Base-by-base conservation (phyloP, 2,113 vertebrate genomes). In the Ictalurus punctatus region DNA sequence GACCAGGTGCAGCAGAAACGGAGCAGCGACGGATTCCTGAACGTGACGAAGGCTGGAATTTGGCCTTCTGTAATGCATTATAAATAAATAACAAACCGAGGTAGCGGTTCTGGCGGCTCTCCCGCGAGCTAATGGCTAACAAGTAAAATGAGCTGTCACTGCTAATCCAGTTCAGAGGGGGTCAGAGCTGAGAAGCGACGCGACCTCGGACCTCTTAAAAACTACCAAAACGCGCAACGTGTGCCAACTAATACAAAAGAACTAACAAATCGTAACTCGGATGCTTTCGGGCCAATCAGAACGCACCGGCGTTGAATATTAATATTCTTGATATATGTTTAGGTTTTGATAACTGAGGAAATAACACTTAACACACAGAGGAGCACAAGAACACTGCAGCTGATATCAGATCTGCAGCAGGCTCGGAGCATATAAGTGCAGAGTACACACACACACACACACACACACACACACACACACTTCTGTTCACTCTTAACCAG, bases 81-180 rank as follows among this genome's bases (percentile, higher is more conserved):
- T 69, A 85, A 85, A 85, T 67, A 85, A 85, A 85, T 69, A 85
- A 85, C 81, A 61, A 83, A 83, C 81, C 81, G 13, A 83, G 81
- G 80, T 83, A 83, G 80, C 56, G 80, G 48, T 56, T 71, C 84
- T 85, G 84, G 65, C 65, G 44, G 84, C 48, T 56, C 67, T 84
- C 83, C 83, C 83, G 61, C 44, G 6, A 56, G 84, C 84, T 71
- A 85, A 71, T 71, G 84, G 84, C 65, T 85, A 85, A 69, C 84
- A 85, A 71, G 84, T 85, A 71, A 85, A 85, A 85, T 85, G 84
- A 85, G 84, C 84, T 56, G 84, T 85, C 84, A 85, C 63, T 85
- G 84, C 84, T 85, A 85, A 85, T 85, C 84, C 65, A 85, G 63
- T 54, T 71, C 65, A 85, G 84, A 30, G 44, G 59, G 84, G 84